phyloP scores from a whole-genome alignment of 2,113 vertebrate species.

The Hippoglossus stenolepis region DNA sequence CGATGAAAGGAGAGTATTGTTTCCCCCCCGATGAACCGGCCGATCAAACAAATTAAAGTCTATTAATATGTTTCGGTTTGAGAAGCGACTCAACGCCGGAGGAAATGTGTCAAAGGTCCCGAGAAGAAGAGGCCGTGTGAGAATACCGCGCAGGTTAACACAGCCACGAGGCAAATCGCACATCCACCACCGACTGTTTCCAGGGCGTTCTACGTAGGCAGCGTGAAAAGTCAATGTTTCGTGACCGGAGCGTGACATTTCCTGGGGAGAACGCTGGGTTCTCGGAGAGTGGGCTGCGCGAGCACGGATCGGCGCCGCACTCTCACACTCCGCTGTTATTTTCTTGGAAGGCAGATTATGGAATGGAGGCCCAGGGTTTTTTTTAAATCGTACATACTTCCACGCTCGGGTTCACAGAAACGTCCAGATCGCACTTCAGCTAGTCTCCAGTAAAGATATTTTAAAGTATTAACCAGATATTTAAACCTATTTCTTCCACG shows the following conservation, averaged over 20 bases:
- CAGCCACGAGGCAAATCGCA: slow-evolving; percentile 22
- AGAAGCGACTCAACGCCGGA: background rate
- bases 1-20: no score
- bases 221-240: slow-evolving; percentile 18
- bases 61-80: background rate
- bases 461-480: no score
- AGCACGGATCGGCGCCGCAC: background rate
- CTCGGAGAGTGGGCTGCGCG: slow-evolving; percentile 12
- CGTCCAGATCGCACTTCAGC: no score
- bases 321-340: background rate
- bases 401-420: no score
- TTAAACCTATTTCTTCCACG: no score
- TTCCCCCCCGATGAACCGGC: no score
- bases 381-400: no score
- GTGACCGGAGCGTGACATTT: slow-evolving; percentile 28
- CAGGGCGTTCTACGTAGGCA: slow-evolving; percentile 9
- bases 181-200: background rate
- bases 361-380: background rate
- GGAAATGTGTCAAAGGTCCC: background rate
- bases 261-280: slow-evolving; percentile 19
- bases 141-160: slow-evolving; percentile 1
- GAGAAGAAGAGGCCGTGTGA: background rate
- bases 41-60: background rate
- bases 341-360: slow-evolving; percentile 20
- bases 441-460: no score